These are phyloP conservation scores for Brachirus orientalis DNA, from an alignment of 2,113 vertebrate genomes.

Conservation along the genomic window DNA sequence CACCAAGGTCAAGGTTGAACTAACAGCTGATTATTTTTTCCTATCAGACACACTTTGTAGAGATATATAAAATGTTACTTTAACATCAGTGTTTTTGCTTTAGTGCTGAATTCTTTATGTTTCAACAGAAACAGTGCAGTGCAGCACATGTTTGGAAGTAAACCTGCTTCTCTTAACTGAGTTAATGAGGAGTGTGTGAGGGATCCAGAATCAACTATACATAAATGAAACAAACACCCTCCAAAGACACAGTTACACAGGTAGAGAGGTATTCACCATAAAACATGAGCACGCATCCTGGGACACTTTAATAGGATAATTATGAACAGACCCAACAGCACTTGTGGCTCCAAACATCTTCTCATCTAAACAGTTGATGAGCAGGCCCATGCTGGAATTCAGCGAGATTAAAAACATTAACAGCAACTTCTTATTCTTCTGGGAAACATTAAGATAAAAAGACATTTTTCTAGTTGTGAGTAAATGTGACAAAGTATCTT, in stretches of 20 bases:
- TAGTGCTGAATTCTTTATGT: neutral
- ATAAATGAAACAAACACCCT: conserved; percentile 13
- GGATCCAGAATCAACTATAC: conserved; percentile 8
- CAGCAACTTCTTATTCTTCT: conserved; percentile 6
- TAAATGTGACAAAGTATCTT: neutral
- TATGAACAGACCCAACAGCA: conserved; percentile 70
- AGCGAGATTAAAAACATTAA: conserved; percentile 19
- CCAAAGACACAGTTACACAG: conserved; percentile 68
- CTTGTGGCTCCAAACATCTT: conserved; percentile 46
- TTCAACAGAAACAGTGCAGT: neutral
- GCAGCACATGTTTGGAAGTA: neutral
- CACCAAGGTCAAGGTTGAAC: no score
- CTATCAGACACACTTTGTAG: no score
- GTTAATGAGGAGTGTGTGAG: conserved; percentile 11
- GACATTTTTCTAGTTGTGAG: conserved; percentile 3
- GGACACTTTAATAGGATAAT: conserved; percentile 72
- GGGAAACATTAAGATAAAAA: neutral
- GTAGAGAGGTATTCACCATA: conserved; percentile 72
- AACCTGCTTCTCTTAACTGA: conserved; percentile 3
- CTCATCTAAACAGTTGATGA: conserved; percentile 44
- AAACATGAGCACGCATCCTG: conserved; percentile 76
- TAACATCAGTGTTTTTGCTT: neutral
- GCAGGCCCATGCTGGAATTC: conserved; percentile 41
- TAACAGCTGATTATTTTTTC: neutral
- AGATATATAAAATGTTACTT: neutral